Evolutionary conservation across 2,113 vertebrate genomes (phyloP).

Genomic region (Cyanoliseus patagonus): DNA sequence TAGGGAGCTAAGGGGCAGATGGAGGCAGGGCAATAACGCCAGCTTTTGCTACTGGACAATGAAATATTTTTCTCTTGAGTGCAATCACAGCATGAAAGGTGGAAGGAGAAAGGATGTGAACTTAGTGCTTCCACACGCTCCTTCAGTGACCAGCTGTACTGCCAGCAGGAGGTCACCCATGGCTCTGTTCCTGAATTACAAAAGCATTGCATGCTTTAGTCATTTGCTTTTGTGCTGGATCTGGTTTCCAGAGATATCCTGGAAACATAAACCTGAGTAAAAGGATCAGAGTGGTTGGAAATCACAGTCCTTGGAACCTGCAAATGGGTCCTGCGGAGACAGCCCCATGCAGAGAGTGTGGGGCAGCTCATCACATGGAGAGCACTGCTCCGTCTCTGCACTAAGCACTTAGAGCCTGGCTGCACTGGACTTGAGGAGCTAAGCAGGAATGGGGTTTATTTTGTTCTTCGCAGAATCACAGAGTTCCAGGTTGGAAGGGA

Average conservation of each 20-base stretch:
- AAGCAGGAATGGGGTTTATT: not conserved
- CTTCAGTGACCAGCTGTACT: not conserved
- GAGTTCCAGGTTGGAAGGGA: not conserved
- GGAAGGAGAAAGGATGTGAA: not conserved
- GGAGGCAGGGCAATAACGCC: not conserved
- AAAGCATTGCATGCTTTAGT: not conserved
- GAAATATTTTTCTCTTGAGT: conserved; percentile 14
- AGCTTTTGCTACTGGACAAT: conserved; percentile 19
- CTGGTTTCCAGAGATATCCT: not conserved
- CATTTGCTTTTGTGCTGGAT: not conserved
- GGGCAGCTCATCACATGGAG: not conserved
- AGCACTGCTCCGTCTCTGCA: not conserved
- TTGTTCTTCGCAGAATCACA: not conserved
- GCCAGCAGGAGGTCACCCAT: not conserved
- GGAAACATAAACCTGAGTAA: not conserved
- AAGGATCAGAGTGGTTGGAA: not conserved
- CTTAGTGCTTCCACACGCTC: conserved; percentile 6
- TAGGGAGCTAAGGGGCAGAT: not conserved
- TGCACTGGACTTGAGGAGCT: fast-evolving
- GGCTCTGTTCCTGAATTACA: not conserved
- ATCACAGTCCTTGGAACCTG: not conserved
- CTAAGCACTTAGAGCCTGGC: not conserved
- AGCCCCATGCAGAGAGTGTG: fast-evolving
- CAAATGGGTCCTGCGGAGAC: not conserved
- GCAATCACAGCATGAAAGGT: not conserved